Evolutionary conservation across 2,888 invertebrate genomes (phyloP), one percentile per base, ranked within the genome.

Genomic region (Neelides folsomi): DNA sequence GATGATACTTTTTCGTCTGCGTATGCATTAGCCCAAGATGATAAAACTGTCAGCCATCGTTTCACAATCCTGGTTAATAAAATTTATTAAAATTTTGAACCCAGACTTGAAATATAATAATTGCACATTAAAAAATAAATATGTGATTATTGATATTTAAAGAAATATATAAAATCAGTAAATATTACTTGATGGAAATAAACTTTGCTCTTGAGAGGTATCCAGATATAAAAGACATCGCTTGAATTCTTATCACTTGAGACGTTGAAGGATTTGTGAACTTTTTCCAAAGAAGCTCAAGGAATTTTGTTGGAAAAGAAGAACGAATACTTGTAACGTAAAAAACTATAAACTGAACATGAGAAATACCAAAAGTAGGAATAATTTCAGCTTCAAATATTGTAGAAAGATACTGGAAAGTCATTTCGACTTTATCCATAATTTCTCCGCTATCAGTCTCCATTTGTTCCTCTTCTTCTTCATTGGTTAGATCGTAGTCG

Each of bases 1-100:
- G 60, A 72, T 66, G 71, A 71, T 60, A 82, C 81, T 57, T 82
- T 81, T 0, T 77, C 76, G 1, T 77, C 75, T 44, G 90, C 82
- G 68, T 94, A 94, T 0, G 77, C 73, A 67, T 90, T 87, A 55
- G 88, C 82, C 90, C 92, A 94, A 1, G 77, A 76, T 1, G 83
- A 74, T 74, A 93, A 80, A 65, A 79, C 77, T 47, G 77, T 78
- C 8, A 92, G 68, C 44, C 78, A 77, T 40, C 73, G 72, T 67
- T 76, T 79, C n/a, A 84, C 69, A 59, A 77, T 73, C 54, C 83
- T 85, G 36, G 75, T 71, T 57, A 55, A 55, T 52, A 61, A 58
- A 46, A 59, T 39, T 44, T 43, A 15, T 13, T 51, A 20, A 37
- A 12, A 12, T 46, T 41, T 36, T 49, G 60, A 51, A 55, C 35